Percentiles rank a stretch among this genome's conserved stretches.
phyloP scores from a whole-genome alignment of 2,113 vertebrate species.

The Globicephala melas region DNA sequence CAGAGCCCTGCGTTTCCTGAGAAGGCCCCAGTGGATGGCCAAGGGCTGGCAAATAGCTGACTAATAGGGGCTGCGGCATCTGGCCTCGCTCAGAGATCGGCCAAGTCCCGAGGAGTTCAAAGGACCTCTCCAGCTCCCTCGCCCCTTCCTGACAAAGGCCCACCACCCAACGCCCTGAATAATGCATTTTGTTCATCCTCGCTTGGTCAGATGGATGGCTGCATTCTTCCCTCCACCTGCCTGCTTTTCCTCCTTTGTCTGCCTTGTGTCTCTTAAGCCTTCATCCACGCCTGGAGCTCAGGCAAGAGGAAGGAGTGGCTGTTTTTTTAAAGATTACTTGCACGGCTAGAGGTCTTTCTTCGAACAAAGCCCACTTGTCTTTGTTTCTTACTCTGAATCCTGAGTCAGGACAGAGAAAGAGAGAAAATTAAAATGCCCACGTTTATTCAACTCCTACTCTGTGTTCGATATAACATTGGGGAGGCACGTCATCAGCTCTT shows the following conservation, averaged over 20 bases:
- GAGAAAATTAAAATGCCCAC: background rate
- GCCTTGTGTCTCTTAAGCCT: background rate
- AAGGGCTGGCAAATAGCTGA: slow-evolving; percentile 10
- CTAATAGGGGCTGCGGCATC: slow-evolving; percentile 31
- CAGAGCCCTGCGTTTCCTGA: slow-evolving; percentile 31
- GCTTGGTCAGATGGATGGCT: background rate
- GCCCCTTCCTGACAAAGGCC: background rate
- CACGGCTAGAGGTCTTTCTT: background rate
- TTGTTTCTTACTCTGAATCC: background rate
- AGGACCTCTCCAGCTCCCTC: background rate
- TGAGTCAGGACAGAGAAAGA: background rate
- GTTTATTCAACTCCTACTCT: background rate
- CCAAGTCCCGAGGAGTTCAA: background rate
- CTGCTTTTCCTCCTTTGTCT: background rate
- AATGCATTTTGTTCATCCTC: background rate
- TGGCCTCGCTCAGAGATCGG: background rate
- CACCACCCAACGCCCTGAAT: background rate
- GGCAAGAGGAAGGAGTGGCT: background rate
- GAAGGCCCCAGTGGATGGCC: background rate
- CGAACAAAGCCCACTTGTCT: background rate
- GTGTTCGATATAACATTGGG: background rate
- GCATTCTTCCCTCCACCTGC: background rate
- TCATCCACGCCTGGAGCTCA: background rate
- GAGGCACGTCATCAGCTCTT: background rate
- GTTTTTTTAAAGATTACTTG: background rate